phyloP scores from a whole-genome alignment of 2,888 invertebrate genomes.

The Willowsia nigromaculata region DNA sequence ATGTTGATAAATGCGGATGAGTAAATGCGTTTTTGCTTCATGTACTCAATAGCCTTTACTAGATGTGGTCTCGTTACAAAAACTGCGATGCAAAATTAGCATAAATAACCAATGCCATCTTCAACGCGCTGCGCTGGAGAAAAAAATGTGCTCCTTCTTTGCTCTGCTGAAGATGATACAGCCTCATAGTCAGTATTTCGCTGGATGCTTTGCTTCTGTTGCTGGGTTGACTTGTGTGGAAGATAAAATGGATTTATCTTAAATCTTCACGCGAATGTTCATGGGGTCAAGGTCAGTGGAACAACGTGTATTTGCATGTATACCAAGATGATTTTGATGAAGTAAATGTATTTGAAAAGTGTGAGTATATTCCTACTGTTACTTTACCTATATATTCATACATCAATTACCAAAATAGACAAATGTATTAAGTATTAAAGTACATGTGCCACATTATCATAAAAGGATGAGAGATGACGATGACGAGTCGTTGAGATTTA shows the following conservation, averaged over 20 bases:
- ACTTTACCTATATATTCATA: too few relatives aligned
- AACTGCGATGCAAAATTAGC: constrained; percentile 28
- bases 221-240: background rate
- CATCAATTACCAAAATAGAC: constrained; percentile 4
- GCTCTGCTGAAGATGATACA: too few relatives aligned
- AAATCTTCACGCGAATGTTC: constrained; percentile 51
- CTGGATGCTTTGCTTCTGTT: background rate
- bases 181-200: too few relatives aligned
- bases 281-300: constrained; percentile 66
- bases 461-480: constrained; percentile 14
- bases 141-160: constrained; percentile 8
- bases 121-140: background rate
- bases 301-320: constrained; percentile 23
- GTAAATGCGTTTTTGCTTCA: background rate
- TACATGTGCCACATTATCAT: constrained; percentile 28
- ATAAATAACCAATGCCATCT: constrained; percentile 44
- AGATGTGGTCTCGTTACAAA: background rate
- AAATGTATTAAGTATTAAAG: background rate
- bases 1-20: too few relatives aligned
- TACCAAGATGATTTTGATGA: background rate
- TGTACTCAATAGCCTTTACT: background rate
- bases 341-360: background rate
- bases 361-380: background rate
- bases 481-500: background rate
- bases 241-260: constrained; percentile 20